Percentiles rank a stretch among this genome's conserved stretches.
These are phyloP conservation scores for Pelmatolapia mariae DNA, from an alignment of 2,113 vertebrate genomes.

Conservation along the genomic window DNA sequence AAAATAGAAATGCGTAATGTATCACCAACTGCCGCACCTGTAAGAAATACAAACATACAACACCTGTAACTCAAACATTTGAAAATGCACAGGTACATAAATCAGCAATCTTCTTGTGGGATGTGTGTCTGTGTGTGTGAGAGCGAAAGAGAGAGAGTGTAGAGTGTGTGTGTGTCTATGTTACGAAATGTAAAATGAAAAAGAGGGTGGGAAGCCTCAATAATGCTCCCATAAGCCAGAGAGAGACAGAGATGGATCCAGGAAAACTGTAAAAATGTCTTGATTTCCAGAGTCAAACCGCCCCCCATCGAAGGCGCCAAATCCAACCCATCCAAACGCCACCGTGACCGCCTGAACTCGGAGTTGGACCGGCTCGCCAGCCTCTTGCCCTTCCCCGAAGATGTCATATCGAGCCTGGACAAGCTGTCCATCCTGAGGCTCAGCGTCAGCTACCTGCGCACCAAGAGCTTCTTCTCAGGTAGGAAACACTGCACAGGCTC, in stretches of 20 bases:
- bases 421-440: slow-evolving; percentile 79
- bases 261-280: not conserved
- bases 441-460: slow-evolving; percentile 77
- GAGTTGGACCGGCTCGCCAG: slow-evolving; percentile 74
- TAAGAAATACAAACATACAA: not conserved
- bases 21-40: not conserved
- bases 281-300: slow-evolving; percentile 23
- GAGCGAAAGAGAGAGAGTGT: not conserved
- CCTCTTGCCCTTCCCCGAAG: slow-evolving; percentile 76
- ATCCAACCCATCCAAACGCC: slow-evolving; percentile 79
- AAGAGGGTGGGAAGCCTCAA: not conserved
- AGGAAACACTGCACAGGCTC: not conserved
- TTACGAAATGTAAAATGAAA: not conserved
- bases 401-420: slow-evolving; percentile 72
- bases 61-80: not conserved
- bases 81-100: not conserved
- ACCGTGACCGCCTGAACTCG: slow-evolving; percentile 73
- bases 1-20: not conserved
- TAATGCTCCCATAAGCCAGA: not conserved
- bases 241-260: not conserved
- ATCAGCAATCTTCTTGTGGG: not conserved
- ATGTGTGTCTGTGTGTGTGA: not conserved
- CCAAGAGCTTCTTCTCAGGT: slow-evolving; percentile 78
- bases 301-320: slow-evolving; percentile 55
- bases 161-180: not conserved